These are phyloP conservation scores for Idaea aversata DNA, from an alignment of 2,888 invertebrate species.

Conservation along the genomic window DNA sequence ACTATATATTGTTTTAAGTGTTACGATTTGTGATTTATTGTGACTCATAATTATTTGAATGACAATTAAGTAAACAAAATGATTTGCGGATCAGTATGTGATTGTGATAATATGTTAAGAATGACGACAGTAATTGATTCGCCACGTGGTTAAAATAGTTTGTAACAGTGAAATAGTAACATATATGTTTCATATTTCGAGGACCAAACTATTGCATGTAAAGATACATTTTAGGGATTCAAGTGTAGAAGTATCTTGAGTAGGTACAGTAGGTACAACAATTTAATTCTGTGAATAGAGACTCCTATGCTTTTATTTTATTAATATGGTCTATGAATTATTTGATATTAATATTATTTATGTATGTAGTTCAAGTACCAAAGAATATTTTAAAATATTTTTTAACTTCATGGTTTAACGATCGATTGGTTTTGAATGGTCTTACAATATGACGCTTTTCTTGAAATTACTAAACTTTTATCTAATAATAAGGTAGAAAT, in stretches of 20 bases:
- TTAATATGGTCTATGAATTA: slow-evolving; percentile 22
- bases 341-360: slow-evolving; percentile 22
- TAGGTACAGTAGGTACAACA: not conserved
- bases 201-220: no score
- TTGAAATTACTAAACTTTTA: slow-evolving; percentile 54
- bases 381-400: no score
- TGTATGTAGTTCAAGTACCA: slow-evolving; percentile 19
- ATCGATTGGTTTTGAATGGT: slow-evolving; percentile 34
- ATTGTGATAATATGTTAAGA: slow-evolving; percentile 8
- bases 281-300: slow-evolving; percentile 17
- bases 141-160: no score
- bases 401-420: slow-evolving; percentile 5
- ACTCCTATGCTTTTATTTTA: slow-evolving; percentile 23
- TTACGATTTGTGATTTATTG: no score
- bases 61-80: not conserved
- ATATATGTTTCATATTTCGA: no score
- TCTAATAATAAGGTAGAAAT: slow-evolving; percentile 53
- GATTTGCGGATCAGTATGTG: slow-evolving; percentile 10
- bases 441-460: slow-evolving; percentile 48
- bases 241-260: not conserved
- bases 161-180: no score
- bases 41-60: no score
- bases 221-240: not conserved
- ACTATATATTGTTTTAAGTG: no score
- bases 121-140: no score